Evolutionary conservation across 1,140 invertebrate species (phyloP), one percentile per base, ranked within the genome.

Genomic region (Drosophila ambigua): DNA sequence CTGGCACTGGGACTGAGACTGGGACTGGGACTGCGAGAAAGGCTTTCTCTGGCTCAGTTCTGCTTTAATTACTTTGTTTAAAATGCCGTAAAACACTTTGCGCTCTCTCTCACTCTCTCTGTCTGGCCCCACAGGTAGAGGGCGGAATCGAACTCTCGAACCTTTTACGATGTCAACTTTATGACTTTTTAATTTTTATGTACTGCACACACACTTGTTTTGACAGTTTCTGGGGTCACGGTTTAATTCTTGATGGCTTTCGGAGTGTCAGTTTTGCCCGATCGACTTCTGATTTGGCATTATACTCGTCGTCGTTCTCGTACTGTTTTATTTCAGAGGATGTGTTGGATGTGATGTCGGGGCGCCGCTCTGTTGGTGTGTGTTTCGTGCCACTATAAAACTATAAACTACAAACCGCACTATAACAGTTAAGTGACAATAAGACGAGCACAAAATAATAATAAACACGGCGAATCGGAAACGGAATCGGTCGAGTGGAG

Each of bases 361-460:
- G 26, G 11, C 46, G 13, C 46, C 0, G 24, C 11, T 5, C 46
- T 20, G 8, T 49, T n/a, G 50, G 13, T 48, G 41, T 57, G 31
- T 45, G 43, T 68, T 54, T 65, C 60, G 80, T 77, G 79, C 41
- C 54, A 68, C 77, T 73, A 63, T 68, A 76, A 76, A 76, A 52
- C 5, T 7, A 28, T 39, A 39, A 39, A 39, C 31, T 35, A 35
- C 13, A 11, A 39, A 39, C 62, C 79, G 76, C 65, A 81, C 83
- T 79, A 79, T 83, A 88, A 90, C 88, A 78, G 69, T 90, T 81
- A 81, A 90, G 74, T 79, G 83, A 91, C 89, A 91, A 91, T 91
- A 89, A 84, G 90, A 88, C 76, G 66, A 68, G 49, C 52, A 79
- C 69, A 61, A 53, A 73, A 63, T 74, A 80, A 82, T 76, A 77